These are phyloP conservation scores for Picus viridis DNA, from an alignment of 2,797 vertebrate species.

Conservation along the genomic window DNA sequence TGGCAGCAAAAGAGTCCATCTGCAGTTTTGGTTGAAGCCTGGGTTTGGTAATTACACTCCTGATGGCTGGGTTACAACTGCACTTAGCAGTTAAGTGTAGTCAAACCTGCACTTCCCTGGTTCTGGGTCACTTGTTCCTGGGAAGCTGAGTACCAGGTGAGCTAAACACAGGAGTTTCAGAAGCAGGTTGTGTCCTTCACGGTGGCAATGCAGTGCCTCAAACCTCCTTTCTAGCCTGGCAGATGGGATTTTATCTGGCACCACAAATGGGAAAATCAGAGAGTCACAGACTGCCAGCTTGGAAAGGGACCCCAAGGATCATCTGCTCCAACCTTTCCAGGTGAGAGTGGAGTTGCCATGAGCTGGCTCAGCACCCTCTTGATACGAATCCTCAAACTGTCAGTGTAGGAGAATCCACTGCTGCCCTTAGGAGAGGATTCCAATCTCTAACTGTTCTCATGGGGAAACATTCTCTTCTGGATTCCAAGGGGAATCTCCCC, in stretches of 20 bases:
- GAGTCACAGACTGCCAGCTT: too few species aligned
- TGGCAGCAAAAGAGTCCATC: not conserved
- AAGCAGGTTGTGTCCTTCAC: fast-evolving
- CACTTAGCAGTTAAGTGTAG: not conserved
- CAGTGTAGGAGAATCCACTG: too few species aligned
- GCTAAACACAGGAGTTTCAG: not conserved
- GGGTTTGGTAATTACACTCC: not conserved
- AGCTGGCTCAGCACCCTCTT: too few species aligned
- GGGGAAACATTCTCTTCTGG: too few species aligned
- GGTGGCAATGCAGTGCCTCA: fast-evolving
- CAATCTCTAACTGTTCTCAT: too few species aligned
- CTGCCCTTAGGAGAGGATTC: too few species aligned
- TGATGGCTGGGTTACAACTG: not conserved
- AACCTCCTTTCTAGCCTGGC: not conserved
- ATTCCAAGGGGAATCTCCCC: too few species aligned
- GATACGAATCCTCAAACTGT: too few species aligned
- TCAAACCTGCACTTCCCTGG: not conserved
- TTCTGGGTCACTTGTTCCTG: not conserved
- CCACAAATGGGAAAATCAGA: not conserved
- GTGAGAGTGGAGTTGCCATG: too few species aligned
- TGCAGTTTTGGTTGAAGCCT: not conserved
- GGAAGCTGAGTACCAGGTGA: not conserved
- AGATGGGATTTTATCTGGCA: not conserved
- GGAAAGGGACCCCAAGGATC: too few species aligned
- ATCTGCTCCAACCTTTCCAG: too few species aligned